phyloP scores from a whole-genome alignment of 2,797 vertebrate genomes.

The Malacoraja senta region DNA sequence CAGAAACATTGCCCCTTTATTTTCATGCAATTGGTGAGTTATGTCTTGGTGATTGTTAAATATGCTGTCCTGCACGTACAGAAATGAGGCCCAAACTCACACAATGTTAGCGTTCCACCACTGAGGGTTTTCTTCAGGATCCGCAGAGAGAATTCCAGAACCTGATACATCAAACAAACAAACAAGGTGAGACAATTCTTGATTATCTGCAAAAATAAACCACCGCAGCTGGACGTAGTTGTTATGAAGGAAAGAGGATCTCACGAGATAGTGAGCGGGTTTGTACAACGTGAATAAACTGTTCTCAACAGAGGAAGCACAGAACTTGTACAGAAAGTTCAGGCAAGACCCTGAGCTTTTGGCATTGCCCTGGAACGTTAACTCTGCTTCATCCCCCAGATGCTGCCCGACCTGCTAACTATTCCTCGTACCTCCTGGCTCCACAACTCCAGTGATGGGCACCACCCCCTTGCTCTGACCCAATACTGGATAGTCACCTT shows the following conservation, averaged over 20 bases:
- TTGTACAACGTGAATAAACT: too few relatives aligned
- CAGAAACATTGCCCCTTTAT: neutral
- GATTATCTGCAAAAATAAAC: neutral
- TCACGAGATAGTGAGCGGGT: neutral
- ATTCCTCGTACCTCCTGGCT: too few relatives aligned
- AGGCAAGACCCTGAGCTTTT: too few relatives aligned
- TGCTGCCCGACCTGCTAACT: too few relatives aligned
- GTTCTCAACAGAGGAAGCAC: too few relatives aligned
- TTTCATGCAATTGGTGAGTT: neutral
- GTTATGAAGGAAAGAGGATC: neutral
- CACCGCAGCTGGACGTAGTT: neutral
- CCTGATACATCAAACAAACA: conserved; percentile 53
- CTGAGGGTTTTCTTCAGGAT: conserved; percentile 68
- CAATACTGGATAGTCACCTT: conserved; percentile 49
- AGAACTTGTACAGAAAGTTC: neutral
- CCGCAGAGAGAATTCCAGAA: conserved; percentile 67
- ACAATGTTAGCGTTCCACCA: conserved; percentile 74
- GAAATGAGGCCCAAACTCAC: conserved; percentile 51
- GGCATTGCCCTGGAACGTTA: too few relatives aligned
- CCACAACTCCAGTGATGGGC: too few relatives aligned
- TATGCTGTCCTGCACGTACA: neutral
- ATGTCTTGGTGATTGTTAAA: neutral
- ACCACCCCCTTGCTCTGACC: neutral
- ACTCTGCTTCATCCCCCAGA: too few relatives aligned
- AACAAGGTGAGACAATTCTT: neutral